A percentile compares a stretch with the other conserved stretches of the same genome.
Conservation (phyloP, 2,888 invertebrate genomes). For the Steromphala cineraria region DNA sequence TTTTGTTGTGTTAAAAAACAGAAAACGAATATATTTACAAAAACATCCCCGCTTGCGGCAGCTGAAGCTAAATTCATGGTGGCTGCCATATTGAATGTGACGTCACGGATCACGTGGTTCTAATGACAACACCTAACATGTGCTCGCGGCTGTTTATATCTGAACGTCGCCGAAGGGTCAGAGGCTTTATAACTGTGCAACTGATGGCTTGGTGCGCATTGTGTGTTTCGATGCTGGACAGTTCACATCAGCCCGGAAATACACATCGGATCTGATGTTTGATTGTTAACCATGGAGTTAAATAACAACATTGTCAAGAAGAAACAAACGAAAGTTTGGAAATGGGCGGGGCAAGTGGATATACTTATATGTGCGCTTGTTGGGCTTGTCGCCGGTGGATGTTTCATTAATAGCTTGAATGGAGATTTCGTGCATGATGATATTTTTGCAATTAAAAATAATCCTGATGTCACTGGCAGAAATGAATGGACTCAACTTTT, state of each 20-base stretch:
- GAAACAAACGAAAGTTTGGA: neutral
- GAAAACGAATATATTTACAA: conserved; percentile 45
- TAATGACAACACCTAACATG: conserved; percentile 1
- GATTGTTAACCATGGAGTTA: conserved; percentile 24
- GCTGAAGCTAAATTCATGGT: conserved; percentile 66
- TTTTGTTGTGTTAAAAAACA: neutral
- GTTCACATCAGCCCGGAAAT: neutral
- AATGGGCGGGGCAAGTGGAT: neutral
- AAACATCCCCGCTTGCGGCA: conserved; percentile 66
- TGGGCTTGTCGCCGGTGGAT: conserved; percentile 39
- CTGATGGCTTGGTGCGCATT: neutral
- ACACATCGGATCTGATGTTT: neutral
- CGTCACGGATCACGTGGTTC: neutral
- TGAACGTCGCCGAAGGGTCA: neutral
- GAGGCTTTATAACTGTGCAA: neutral
- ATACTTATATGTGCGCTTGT: neutral
- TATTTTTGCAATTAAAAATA: conserved; percentile 87
- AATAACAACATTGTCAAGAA: conserved; percentile 27
- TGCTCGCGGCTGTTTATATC: conserved; percentile 3
- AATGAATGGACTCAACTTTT: conserved; percentile 45
- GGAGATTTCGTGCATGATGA: conserved; percentile 91
- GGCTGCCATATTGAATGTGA: conserved; percentile 57
- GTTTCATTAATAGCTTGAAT: conserved; percentile 56
- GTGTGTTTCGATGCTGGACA: neutral
- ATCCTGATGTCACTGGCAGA: conserved; percentile 86